Conservation (phyloP, 2,888 invertebrate genomes). For the Aphodius granarius region DNA sequence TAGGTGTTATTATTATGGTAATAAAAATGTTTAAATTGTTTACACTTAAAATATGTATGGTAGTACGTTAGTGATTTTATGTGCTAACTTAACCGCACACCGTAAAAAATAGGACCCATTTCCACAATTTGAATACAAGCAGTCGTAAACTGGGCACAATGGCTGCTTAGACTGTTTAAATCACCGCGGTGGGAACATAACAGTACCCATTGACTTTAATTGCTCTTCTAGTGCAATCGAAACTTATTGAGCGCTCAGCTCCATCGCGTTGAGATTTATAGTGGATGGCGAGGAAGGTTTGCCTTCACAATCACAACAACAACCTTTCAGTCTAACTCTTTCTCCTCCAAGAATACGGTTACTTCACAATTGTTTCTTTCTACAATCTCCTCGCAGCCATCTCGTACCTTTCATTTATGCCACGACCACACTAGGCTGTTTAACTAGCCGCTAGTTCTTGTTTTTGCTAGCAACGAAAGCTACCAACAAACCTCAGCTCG, state of each 20-base stretch:
- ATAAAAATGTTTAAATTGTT: too few relatives aligned
- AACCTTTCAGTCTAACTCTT: neutral
- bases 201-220: neutral
- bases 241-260: neutral
- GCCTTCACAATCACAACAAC: neutral
- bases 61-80: too few relatives aligned
- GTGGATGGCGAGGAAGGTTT: neutral
- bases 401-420: neutral
- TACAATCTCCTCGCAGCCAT: neutral
- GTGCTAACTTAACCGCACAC: neutral
- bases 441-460: too few relatives aligned
- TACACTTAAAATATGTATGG: too few relatives aligned
- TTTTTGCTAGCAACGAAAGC: too few relatives aligned
- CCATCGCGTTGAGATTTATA: neutral
- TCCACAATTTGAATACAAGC: neutral
- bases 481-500: too few relatives aligned
- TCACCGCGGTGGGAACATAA: neutral
- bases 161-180: neutral
- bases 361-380: neutral
- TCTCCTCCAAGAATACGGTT: neutral
- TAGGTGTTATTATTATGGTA: neutral
- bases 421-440: too few relatives aligned
- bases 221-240: neutral
- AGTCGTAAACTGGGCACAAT: neutral
- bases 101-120: neutral